phyloP scores from a whole-genome alignment of 2,888 invertebrate genomes.

The Drosophila ustulata region DNA sequence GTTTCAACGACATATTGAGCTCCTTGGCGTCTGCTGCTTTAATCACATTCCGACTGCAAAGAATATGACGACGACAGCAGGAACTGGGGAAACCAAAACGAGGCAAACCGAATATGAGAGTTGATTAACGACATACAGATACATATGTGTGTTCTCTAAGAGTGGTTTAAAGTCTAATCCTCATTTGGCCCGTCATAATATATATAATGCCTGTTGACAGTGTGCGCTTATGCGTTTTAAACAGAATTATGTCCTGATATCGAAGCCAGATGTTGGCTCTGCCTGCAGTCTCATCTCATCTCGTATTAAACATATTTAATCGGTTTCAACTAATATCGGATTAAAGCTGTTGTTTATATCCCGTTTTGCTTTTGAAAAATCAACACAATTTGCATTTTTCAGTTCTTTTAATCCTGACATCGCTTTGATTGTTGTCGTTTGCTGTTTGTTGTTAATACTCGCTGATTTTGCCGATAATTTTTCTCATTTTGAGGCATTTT shows the following conservation, averaged over 20 bases:
- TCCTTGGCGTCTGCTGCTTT: constrained; percentile 37
- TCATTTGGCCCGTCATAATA: constrained; percentile 26
- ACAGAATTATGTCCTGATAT: constrained; percentile 20
- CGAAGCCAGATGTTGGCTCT: not conserved
- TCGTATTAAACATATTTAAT: not conserved
- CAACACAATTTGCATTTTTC: constrained; percentile 57
- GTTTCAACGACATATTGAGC: constrained; percentile 18
- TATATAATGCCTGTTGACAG: constrained; percentile 46
- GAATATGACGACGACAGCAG: constrained; percentile 23
- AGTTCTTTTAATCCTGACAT: not conserved
- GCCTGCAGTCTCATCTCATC: too few relatives aligned
- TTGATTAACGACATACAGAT: constrained; percentile 61
- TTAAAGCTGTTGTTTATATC: not conserved
- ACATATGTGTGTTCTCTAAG: constrained; percentile 16
- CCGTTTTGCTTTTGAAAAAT: constrained; percentile 5
- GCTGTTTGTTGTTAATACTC: constrained; percentile 47
- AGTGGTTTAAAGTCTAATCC: constrained; percentile 31
- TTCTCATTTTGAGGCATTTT: constrained; percentile 45
- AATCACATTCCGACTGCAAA: constrained; percentile 46
- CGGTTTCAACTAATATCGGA: not conserved
- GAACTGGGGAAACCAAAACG: not conserved
- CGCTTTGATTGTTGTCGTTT: constrained; percentile 18
- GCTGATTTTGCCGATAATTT: constrained; percentile 68
- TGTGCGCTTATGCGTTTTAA: constrained; percentile 19
- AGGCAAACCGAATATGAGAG: constrained; percentile 20